Evolutionary conservation across 2,797 vertebrate genomes (phyloP), one percentile per base, ranked within the genome.

Genomic region (Gobio occitaniae): DNA sequence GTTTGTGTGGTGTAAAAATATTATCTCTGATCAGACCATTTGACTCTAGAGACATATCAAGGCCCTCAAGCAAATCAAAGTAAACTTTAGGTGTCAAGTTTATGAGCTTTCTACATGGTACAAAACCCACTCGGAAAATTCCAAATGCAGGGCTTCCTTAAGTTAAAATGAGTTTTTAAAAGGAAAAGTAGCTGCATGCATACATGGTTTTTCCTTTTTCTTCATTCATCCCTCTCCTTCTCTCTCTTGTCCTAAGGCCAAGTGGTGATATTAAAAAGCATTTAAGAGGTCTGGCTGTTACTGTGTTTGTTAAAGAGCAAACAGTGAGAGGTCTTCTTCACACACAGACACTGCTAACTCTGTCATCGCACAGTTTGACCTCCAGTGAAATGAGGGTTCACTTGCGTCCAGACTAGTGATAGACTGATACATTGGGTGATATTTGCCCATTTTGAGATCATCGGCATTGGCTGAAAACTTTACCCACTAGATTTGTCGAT

Each of bases 181-280:
- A 59, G 21, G 11, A 65, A 63, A 29, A 16, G 15, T 19, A 16
- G 32, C 32, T 32, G 32, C 69, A 72, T 29, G 13, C 41, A 29
- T 21, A 25, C 13, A 48, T 38, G 29, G 44, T 8, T 65, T 16
- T 41, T 5, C n/a, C 3, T 5, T 47, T 32, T 52, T 19, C n/a
- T 16, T 48, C 17, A 54, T 25, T 61, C 16, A 47, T 21, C 13
- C 7, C 78, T 6, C 32, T 10, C 36, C 16, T 29, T 47, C 12
- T 21, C 69, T 41, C 32, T 25, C 69, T 69, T 65, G 84, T 92
- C 94, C 90, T 3, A 89, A 92, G 93, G 93, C 90, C 44, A 89
- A 89, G 86, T 90, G 87, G 88, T 89, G 87, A 92, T 94, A 94
- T 94, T 93, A 95, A 94, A 94, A 93, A 88, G 85, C 91, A 91